These are phyloP conservation scores for Drosophila eugracilis DNA, from an alignment of 1,140 invertebrate genomes.

Conservation along the genomic window DNA sequence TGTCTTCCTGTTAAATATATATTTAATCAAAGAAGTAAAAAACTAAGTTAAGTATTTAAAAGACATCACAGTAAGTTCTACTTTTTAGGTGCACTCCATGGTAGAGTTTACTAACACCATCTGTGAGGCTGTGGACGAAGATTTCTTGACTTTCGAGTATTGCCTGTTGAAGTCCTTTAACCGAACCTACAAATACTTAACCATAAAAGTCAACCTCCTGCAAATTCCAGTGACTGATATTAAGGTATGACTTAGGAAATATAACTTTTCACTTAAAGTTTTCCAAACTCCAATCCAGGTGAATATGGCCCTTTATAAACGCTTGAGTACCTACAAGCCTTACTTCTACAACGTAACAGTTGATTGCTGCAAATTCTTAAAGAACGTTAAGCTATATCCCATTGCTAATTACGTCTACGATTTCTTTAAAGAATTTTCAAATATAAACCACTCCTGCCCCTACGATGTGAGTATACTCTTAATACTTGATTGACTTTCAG, in stretches of 20 bases:
- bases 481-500: no score
- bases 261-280: background rate
- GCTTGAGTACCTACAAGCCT: constrained; percentile 10
- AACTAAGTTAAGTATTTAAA: no score
- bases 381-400: background rate
- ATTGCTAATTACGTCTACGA: background rate
- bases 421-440: background rate
- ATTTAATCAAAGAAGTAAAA: no score
- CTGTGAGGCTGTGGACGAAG: no score
- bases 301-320: constrained; percentile 9
- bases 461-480: constrained; percentile 23
- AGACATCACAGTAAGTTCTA: no score
- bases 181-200: no score
- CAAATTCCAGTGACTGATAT: background rate
- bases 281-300: background rate
- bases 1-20: no score
- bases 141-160: no score
- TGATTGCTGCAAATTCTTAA: constrained; percentile 12
- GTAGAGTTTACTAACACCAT: no score
- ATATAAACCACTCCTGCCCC: constrained; percentile 17
- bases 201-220: no score
- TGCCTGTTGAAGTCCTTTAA: no score
- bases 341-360: constrained; percentile 24
- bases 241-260: background rate
- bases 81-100: no score